These are phyloP conservation scores for Sesia apiformis DNA, from an alignment of 2,888 invertebrate species.

Conservation along the genomic window DNA sequence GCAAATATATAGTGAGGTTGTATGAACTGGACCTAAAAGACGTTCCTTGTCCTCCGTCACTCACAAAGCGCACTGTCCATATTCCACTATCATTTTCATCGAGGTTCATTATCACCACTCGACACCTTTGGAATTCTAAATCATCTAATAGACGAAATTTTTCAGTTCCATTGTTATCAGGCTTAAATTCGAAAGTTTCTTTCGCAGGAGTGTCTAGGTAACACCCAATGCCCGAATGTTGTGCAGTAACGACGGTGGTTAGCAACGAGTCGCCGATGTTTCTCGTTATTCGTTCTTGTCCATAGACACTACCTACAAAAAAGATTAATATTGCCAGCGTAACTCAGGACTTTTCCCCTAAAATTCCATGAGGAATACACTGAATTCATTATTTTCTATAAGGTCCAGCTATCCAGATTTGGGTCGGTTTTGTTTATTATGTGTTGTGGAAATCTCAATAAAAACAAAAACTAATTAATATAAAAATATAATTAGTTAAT, in stretches of 20 bases:
- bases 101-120: constrained; percentile 12
- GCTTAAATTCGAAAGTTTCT: neutral
- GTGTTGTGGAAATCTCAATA: too few relatives aligned
- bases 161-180: neutral
- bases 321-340: neutral
- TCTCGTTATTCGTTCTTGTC: neutral
- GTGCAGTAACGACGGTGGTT: constrained; percentile 7
- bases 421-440: too few relatives aligned
- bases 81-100: constrained; percentile 16
- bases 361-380: too few relatives aligned
- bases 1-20: neutral
- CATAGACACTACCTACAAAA: neutral
- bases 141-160: constrained; percentile 9
- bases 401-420: too few relatives aligned
- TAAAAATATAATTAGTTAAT: too few relatives aligned
- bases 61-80: constrained; percentile 14
- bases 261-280: constrained; percentile 12
- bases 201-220: neutral
- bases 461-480: too few relatives aligned
- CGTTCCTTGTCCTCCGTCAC: neutral
- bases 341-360: too few relatives aligned
- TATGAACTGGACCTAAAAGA: neutral
- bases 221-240: constrained; percentile 11
- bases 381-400: too few relatives aligned
- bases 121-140: constrained; percentile 8